These are phyloP conservation scores for Heliconius melpomene DNA, from an alignment of 1,140 invertebrate species.

Conservation along the genomic window DNA sequence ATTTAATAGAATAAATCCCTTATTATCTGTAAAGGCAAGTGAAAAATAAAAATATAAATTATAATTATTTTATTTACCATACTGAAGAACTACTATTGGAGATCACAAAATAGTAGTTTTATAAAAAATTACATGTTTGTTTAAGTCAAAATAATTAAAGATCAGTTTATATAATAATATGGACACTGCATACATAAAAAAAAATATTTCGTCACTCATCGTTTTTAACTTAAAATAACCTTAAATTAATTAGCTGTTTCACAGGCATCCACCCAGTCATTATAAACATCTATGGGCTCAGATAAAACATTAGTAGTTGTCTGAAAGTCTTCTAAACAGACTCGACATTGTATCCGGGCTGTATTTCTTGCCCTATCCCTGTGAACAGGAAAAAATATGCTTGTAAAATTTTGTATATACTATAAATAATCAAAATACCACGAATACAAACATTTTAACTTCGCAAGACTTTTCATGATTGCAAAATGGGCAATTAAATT, in stretches of 20 bases:
- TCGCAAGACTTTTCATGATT: conserved; percentile 99
- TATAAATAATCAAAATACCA: not conserved
- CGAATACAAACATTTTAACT: conserved; percentile 96
- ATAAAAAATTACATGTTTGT: not conserved
- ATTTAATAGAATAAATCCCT: not conserved
- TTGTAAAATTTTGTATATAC: not conserved
- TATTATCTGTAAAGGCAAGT: not conserved
- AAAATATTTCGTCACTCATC: not conserved
- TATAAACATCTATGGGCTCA: conserved; percentile 99
- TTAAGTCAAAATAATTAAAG: conserved; percentile 1
- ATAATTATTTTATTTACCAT: not conserved
- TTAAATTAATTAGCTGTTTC: conserved; percentile 80
- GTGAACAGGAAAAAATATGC: conserved; percentile 27
- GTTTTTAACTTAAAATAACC: conserved; percentile 46
- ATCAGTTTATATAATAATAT: not conserved
- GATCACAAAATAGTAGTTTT: not conserved
- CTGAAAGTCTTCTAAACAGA: conserved; percentile 98
- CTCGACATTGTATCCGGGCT: conserved; percentile 95
- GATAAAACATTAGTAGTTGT: conserved; percentile 98
- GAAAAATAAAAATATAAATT: not conserved
- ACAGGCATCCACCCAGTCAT: conserved; percentile 99
- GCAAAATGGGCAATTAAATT: conserved; percentile 99
- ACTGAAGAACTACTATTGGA: not conserved
- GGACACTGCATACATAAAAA: not conserved
- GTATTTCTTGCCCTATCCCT: conserved; percentile 97